Percentiles rank a stretch among this genome's conserved stretches.
Evolutionary conservation across 1,140 invertebrate genomes (phyloP).

Genomic region (Proctacanthus coquilletti): DNA sequence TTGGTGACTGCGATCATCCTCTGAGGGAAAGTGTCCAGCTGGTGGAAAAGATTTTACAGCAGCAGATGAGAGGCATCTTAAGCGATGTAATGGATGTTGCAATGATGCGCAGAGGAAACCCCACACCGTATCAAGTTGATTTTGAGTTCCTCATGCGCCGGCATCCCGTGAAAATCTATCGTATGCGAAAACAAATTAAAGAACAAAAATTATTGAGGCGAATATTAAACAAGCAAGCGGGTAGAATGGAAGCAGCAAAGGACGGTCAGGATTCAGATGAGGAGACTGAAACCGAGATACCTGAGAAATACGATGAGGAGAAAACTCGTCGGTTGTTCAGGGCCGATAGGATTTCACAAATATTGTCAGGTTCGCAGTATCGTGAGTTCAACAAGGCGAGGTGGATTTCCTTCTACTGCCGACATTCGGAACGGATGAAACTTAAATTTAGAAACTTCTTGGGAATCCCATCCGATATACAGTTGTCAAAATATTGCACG

Average conservation of each 20-base stretch:
- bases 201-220: conserved; percentile 24
- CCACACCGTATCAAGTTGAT: conserved; percentile 23
- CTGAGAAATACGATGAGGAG: conserved; percentile 26
- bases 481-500: conserved; percentile 23
- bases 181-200: conserved; percentile 26
- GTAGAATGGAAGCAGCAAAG: conserved; percentile 19
- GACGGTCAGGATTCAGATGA: conserved; percentile 26
- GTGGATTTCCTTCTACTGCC: conserved; percentile 26
- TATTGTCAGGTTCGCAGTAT: conserved; percentile 24
- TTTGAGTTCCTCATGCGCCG: conserved; percentile 29
- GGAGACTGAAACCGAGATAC: conserved; percentile 20
- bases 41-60: conserved; percentile 27
- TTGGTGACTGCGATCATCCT: conserved; percentile 24
- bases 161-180: conserved; percentile 24
- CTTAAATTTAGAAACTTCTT: conserved; percentile 24
- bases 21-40: conserved; percentile 20
- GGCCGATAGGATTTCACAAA: conserved; percentile 27
- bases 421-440: conserved; percentile 27
- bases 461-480: conserved; percentile 20
- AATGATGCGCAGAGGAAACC: conserved; percentile 22
- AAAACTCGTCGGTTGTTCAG: conserved; percentile 25
- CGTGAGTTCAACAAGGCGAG: conserved; percentile 25
- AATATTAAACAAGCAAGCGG: conserved; percentile 21
- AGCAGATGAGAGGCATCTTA: conserved; percentile 27
- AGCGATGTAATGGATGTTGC: conserved; percentile 24